phyloP scores from a whole-genome alignment of 2,797 vertebrate genomes.

The Lithobates pipiens region DNA sequence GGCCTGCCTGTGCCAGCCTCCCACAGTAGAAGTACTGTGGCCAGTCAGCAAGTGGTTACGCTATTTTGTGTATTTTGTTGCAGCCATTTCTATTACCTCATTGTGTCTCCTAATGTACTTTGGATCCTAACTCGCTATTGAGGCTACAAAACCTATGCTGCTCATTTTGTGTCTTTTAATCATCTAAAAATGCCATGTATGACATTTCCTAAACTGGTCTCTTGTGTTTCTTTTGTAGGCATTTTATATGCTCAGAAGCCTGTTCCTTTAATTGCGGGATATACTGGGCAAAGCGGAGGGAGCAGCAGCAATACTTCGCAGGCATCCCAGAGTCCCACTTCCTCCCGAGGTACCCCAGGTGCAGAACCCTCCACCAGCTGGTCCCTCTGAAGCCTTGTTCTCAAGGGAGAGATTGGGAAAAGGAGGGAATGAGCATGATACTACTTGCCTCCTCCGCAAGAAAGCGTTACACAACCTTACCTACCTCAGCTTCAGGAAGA shows the following conservation, averaged over 20 bases:
- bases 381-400: slow-evolving; percentile 80
- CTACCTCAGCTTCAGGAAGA: slow-evolving; percentile 62
- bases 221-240: slow-evolving; percentile 72
- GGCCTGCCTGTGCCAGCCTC: too few species aligned
- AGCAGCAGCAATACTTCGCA: slow-evolving; percentile 71
- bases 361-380: slow-evolving; percentile 88
- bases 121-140: too few species aligned
- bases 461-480: slow-evolving; percentile 62
- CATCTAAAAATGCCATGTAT: too few species aligned
- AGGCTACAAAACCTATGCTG: too few species aligned
- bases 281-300: slow-evolving; percentile 79
- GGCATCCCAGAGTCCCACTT: slow-evolving; percentile 89
- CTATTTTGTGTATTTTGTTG: too few species aligned
- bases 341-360: slow-evolving; percentile 87
- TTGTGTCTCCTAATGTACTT: too few species aligned
- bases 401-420: slow-evolving; percentile 19
- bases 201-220: too few species aligned
- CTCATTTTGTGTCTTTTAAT: too few species aligned
- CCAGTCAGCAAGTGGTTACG: too few species aligned
- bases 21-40: too few species aligned
- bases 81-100: too few species aligned
- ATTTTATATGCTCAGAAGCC: slow-evolving; percentile 94
- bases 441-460: slow-evolving; percentile 62
- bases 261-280: slow-evolving; percentile 78
- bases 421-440: slow-evolving; percentile 53